Evolutionary conservation across 2,888 invertebrate genomes (phyloP).

Genomic region (Opisthograptis luteolata): DNA sequence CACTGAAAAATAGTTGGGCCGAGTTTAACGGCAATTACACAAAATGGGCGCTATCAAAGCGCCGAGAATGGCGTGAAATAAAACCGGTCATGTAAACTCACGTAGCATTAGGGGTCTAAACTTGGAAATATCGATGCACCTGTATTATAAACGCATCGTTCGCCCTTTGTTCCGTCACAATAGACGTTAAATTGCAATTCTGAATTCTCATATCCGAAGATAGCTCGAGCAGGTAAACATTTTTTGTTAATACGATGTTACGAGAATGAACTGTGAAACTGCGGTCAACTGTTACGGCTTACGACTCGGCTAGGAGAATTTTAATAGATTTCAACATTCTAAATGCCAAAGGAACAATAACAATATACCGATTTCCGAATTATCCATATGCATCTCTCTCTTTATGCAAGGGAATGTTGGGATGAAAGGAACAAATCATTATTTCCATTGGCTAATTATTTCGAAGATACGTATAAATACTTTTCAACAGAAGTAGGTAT

Average conservation of each 20-base stretch:
- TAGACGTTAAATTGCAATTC: slow-evolving; percentile 80
- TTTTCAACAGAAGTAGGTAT: no score
- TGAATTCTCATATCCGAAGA: slow-evolving; percentile 69
- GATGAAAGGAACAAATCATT: no score
- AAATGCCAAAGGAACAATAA: no score
- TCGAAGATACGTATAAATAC: no score
- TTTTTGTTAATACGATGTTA: slow-evolving; percentile 52
- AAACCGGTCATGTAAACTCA: slow-evolving; percentile 64
- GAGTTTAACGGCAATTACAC: slow-evolving; percentile 77
- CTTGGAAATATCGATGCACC: slow-evolving; percentile 73
- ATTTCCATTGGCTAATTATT: no score
- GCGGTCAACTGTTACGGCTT: slow-evolving; percentile 44
- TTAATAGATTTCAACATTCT: slow-evolving; percentile 10
- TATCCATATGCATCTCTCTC: no score
- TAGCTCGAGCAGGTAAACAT: slow-evolving; percentile 64
- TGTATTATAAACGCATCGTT: slow-evolving; percentile 78
- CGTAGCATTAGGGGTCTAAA: slow-evolving; percentile 62
- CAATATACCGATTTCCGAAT: no score
- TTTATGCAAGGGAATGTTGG: no score
- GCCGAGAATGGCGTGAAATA: slow-evolving; percentile 70
- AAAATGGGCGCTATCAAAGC: slow-evolving; percentile 74
- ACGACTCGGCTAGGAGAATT: slow-evolving; percentile 16
- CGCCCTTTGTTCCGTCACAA: slow-evolving; percentile 79
- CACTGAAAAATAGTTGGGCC: slow-evolving; percentile 72
- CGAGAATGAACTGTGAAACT: slow-evolving; percentile 38